Base-by-base conservation (phyloP, 2,888 invertebrate species). In the Tetragnatha montana region DNA sequence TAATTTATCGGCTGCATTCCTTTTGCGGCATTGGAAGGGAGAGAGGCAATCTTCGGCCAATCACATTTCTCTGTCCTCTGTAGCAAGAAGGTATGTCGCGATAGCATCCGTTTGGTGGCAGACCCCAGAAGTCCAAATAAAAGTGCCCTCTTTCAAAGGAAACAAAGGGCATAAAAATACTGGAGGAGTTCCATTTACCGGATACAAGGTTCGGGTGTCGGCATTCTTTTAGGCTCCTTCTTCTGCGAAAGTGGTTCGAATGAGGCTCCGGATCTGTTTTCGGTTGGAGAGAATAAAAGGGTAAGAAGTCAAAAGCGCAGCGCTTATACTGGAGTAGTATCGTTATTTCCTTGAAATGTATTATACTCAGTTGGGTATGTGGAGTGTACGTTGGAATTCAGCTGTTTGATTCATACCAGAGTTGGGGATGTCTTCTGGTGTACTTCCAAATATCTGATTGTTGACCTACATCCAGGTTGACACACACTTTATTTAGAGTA, bases 31-130 rank as follows among this genome's bases (percentile, higher is more conserved):
- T 68, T 22, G 68, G 80, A 80, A 80, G 86, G 8, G 73, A 79
- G 47, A 79, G 60, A 51, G 80, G 79, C 80, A 86, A 86, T 86
- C 86, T 80, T 86, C 78, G 73, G 74, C 86, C 86, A 86, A 86
- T 86, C 86, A 80, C 86, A 86, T 86, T 86, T 86, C 74, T 19
- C 86, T 47, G 79, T 86, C 73, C 73, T 35, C 80, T 49, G 73
- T 80, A 86, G 60, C 79, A 80, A 86, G 60, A 86, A 86, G 86
- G 86, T 86, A 86, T 86, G 86, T 71, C 80, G 79, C 86, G 86
- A 68, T 74, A 79, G 80, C 86, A 86, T 86, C 80, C 74, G 86
- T 79, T 86, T 73, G 78, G 78, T n/a, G 80, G 79, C 60, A 80
- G 86, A 86, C 69, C 75, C 49, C 79, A 86, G 60, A 85, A 78